These are phyloP conservation scores for Syngnathus scovelli DNA, from an alignment of 2,113 vertebrate species.

Conservation along the genomic window DNA sequence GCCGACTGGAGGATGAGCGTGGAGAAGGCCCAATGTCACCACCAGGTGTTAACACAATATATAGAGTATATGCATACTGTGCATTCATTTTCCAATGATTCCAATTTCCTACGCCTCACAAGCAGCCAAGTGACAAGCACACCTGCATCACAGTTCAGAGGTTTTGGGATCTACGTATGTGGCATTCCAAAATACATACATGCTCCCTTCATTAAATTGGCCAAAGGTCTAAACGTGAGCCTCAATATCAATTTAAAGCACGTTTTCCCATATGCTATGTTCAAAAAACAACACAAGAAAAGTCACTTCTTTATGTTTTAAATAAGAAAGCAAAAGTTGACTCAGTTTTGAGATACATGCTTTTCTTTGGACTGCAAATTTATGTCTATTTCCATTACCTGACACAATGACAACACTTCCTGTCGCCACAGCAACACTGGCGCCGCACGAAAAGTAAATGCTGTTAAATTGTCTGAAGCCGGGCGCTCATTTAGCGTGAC, in stretches of 20 bases:
- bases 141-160: background rate
- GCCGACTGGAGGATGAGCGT: conserved; percentile 11
- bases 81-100: too few species aligned
- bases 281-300: too few species aligned
- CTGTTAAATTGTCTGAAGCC: conserved; percentile 39
- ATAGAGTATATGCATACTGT: background rate
- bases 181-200: background rate
- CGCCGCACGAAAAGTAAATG: conserved; percentile 17
- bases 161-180: background rate
- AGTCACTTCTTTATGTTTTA: background rate
- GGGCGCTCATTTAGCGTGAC: conserved; percentile 13
- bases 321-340: background rate
- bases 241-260: background rate
- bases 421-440: conserved; percentile 23
- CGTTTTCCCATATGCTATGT: background rate
- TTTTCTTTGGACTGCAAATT: background rate
- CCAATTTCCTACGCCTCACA: too few species aligned
- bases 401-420: conserved; percentile 39
- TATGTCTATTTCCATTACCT: conserved; percentile 21
- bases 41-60: conserved; percentile 24
- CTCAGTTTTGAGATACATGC: too few species aligned
- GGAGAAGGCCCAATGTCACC: conserved; percentile 21
- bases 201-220: background rate
- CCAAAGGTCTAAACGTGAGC: background rate
- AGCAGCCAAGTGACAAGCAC: background rate